Conservation (phyloP, 2,797 vertebrate species). For the Nothura maculosa region DNA sequence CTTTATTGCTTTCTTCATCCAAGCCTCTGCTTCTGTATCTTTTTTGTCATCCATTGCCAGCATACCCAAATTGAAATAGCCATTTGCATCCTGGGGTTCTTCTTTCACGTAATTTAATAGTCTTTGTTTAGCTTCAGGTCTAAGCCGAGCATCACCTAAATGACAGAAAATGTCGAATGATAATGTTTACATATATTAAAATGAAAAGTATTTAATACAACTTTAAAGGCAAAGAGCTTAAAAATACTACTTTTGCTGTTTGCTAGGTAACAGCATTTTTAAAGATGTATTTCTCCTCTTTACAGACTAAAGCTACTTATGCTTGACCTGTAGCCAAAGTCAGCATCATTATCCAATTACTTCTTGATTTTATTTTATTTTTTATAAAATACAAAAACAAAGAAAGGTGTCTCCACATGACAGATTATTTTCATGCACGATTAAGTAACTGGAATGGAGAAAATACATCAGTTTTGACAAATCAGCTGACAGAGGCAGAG, state of each 20-base stretch:
- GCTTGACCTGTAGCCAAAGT: background rate
- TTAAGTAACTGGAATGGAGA: background rate
- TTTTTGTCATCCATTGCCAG: constrained; percentile 97
- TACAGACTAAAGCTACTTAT: background rate
- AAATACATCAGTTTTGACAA: background rate
- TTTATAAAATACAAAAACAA: background rate
- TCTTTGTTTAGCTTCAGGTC: constrained; percentile 95
- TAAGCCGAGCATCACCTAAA: constrained; percentile 91
- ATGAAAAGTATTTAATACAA: background rate
- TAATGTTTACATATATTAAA: background rate
- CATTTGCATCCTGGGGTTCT: constrained; percentile 94
- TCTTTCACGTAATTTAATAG: constrained; percentile 93
- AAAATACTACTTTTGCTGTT: background rate
- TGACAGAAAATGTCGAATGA: background rate
- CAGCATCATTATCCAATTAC: background rate
- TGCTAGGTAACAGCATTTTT: background rate
- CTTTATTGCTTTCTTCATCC: constrained; percentile 95
- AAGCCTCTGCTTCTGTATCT: constrained; percentile 90
- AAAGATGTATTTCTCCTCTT: background rate
- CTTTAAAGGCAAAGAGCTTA: background rate
- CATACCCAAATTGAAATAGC: constrained; percentile 99
- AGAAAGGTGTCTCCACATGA: background rate
- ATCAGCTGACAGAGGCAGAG: background rate
- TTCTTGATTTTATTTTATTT: background rate
- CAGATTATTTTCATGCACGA: background rate